Conservation (phyloP, 2,797 vertebrate genomes). For the Sarcoramphus papa region DNA sequence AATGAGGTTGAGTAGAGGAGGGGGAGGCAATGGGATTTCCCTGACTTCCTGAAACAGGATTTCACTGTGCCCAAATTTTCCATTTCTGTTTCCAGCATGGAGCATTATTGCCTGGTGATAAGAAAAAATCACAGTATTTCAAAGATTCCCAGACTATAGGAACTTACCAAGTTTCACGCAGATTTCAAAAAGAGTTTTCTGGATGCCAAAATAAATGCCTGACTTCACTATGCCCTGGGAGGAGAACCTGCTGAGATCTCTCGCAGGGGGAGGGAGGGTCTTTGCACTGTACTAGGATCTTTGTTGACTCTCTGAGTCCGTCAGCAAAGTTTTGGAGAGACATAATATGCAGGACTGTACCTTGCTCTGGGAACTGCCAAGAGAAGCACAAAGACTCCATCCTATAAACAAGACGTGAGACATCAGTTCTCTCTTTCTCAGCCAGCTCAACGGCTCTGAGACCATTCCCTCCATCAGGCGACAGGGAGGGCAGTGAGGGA, state of each 20-base stretch:
- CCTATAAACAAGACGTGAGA: background rate
- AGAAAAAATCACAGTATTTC: background rate
- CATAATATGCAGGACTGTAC: background rate
- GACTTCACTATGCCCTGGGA: conserved; percentile 18
- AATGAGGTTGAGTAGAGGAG: background rate
- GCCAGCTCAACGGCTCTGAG: background rate
- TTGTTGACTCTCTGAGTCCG: background rate
- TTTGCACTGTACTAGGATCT: background rate
- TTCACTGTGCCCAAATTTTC: background rate
- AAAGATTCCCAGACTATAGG: background rate
- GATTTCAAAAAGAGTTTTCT: conserved; percentile 4
- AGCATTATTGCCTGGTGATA: background rate
- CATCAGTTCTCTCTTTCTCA: background rate
- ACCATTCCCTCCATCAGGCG: background rate
- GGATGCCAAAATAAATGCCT: conserved; percentile 49
- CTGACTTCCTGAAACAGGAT: background rate
- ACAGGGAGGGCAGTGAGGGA: background rate
- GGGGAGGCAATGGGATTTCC: background rate
- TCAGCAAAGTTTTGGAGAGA: background rate
- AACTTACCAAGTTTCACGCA: background rate
- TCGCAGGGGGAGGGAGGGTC: background rate
- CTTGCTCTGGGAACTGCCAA: background rate
- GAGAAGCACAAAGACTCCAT: background rate
- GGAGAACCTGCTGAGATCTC: background rate
- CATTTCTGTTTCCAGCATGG: background rate